Conservation (phyloP, 1,140 invertebrate species). For the Archivesica marissinica region DNA sequence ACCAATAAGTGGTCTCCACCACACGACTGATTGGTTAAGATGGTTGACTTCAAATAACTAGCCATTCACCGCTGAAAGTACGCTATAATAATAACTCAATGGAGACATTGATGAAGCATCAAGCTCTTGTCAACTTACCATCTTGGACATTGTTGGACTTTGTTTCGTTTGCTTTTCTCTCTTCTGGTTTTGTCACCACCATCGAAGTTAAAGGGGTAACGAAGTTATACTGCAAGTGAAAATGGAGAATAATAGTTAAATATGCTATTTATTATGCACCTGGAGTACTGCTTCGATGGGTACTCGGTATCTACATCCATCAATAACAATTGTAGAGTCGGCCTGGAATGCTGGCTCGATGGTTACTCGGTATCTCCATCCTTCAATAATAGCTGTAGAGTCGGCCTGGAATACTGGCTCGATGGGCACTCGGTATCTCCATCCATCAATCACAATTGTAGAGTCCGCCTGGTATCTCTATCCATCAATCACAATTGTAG, state of each 20-base stretch:
- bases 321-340: neutral
- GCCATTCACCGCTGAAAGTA: neutral
- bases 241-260: neutral
- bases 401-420: neutral
- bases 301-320: neutral
- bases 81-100: neutral
- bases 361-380: neutral
- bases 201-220: conserved; percentile 89
- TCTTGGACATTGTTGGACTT: conserved; percentile 35
- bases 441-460: neutral
- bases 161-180: conserved; percentile 47
- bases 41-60: neutral
- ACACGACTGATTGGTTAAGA: neutral
- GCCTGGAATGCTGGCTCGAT: neutral
- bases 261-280: neutral
- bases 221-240: conserved; percentile 86
- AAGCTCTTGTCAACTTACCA: conserved; percentile 35
- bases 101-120: too few species aligned
- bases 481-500: neutral
- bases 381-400: neutral
- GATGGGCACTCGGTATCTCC: neutral
- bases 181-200: conserved; percentile 88
- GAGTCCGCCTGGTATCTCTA: neutral
- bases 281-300: neutral
- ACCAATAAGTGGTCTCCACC: neutral